Evolutionary conservation across 1,140 invertebrate species (phyloP), one percentile per base, ranked within the genome.

Genomic region (Anastrepha obliqua): DNA sequence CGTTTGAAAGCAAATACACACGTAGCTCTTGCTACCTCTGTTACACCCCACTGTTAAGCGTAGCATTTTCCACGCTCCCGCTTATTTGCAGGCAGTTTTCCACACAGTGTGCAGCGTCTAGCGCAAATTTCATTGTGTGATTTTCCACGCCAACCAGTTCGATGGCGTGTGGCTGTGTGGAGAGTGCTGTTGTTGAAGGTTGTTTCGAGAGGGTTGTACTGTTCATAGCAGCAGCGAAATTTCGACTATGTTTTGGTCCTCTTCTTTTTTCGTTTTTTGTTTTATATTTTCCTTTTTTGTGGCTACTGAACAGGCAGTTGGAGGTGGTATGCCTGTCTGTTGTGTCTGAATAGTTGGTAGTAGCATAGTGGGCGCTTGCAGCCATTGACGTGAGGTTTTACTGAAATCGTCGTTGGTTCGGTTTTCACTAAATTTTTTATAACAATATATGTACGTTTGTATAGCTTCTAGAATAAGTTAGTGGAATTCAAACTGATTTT

Each of bases 111-210:
- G 47, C 47, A 81, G 1, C 44, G 65, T 47, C 7, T 62, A 17
- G 60, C 7, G 11, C 20, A 39, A 7, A 55, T 58, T 29, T n/a
- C 47, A 9, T 81, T n/a, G 44, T 58, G 44, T 55, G n/a, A 55
- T 81, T 81, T 81, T 81, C 44, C 47, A 81, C n/a, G 47, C 47
- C 47, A 55, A 1, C 20, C 64, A 81, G 74, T 44, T 81, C 74
- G 74, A 55, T 81, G 47, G 44, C 74, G 74, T 81, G 44, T 74
- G 64, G 42, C 64, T 2, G 7, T 74, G 74, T 17, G 42, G 74
- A 81, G 51, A n/a, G 17, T 42, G 74, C 74, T 81, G 74, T n/a
- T 81, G 6, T 42, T 81, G 74, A 81, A 81, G 74, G 74, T 81
- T 81, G 74, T 81, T 55, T 81, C 47, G 74, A 20, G 74, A 55